Base-by-base conservation (phyloP, 2,888 invertebrate species). In the Brachyopa scutellaris region DNA sequence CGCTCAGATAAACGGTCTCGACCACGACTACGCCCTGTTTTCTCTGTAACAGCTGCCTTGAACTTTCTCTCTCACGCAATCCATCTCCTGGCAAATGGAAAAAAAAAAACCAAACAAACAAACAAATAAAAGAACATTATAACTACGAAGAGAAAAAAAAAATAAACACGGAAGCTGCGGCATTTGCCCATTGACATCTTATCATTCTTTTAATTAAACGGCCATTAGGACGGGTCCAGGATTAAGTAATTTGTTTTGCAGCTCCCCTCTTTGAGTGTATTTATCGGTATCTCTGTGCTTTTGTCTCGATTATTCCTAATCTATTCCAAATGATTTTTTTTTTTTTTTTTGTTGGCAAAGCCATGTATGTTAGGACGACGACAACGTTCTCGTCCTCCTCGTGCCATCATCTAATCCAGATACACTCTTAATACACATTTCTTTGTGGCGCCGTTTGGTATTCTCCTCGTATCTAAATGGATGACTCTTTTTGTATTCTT, bases 131-230 rank as follows among this genome's bases (percentile, higher is more conserved):
- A 9, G n/a, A 33, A 23, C 19, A 15, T n/a, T 33, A 36, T 11
- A 26, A 49, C 17, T 8, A 26, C 11, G 4, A 38, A 55, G 11
- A 19, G 29, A 29, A n/a, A 31, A 8, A 53, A 36, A 31, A 42
- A 36, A 21, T 15, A 31, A 45, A 36, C 49, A 64, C 17, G 59
- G 21, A 51, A 33, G 57, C 59, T 76, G 51, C 42, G 72, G 42
- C 66, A 67, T 45, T 66, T 59, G 19, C 33, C 64, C 80, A 80
- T 64, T 74, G 80, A 74, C 80, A 80, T 80, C 80, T 64, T 59
- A 74, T 57, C 80, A 64, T 69, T 74, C 80, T 74, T 70, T 80
- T 78, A 80, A 80, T 80, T 80, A 80, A 80, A 80, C 57, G 69
- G 36, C 57, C 67, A 74, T 80, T 69, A 74, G 62, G 31, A n/a